These are phyloP conservation scores for Choristoneura fumiferana DNA, from an alignment of 1,140 invertebrate genomes.

Conservation along the genomic window DNA sequence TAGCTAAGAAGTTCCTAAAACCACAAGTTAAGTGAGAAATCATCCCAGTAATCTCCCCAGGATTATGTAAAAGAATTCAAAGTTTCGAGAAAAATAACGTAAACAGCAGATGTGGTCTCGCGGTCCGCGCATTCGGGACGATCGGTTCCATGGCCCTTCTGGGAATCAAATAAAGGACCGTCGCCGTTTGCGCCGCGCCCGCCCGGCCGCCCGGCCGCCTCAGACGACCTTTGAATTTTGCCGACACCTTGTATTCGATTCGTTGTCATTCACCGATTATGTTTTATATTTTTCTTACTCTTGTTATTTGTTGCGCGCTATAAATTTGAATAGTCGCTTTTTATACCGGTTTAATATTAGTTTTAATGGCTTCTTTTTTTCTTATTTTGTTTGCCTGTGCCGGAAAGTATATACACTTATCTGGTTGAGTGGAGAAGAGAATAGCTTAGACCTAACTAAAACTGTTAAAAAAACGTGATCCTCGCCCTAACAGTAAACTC, in stretches of 20 bases:
- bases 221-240: conserved; percentile 59
- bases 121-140: conserved; percentile 42
- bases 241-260: conserved; percentile 45
- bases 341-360: not conserved
- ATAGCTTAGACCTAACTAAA: no score
- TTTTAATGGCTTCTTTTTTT: no score
- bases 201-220: conserved; percentile 36
- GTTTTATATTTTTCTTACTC: conserved; percentile 42
- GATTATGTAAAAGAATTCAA: conserved; percentile 27
- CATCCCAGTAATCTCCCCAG: not conserved
- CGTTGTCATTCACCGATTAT: conserved; percentile 24
- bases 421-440: no score
- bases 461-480: no score
- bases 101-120: conserved; percentile 64
- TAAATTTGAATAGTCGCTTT: conserved; percentile 10
- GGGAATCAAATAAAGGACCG: conserved; percentile 53
- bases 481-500: no score
- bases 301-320: conserved; percentile 27
- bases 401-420: no score
- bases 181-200: conserved; percentile 36
- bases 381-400: no score
- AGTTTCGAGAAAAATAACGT: conserved; percentile 58
- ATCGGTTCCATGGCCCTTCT: conserved; percentile 58
- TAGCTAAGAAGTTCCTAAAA: no score
- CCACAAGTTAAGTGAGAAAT: not conserved